Conservation (phyloP, 23 tunicate species). For the Diplosoma virens region DNA sequence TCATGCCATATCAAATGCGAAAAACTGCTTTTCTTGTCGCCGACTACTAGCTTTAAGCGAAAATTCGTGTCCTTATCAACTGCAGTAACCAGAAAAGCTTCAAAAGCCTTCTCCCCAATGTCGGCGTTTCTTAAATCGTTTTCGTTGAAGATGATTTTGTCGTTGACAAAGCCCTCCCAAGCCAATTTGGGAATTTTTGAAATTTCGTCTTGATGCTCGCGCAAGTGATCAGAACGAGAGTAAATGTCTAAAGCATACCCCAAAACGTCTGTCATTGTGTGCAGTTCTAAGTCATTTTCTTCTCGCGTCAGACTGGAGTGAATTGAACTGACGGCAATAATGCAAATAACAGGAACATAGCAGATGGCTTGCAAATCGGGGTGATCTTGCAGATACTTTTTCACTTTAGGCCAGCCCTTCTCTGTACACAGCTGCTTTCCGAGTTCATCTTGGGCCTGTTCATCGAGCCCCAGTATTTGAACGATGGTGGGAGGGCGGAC, state of each 20-base stretch:
- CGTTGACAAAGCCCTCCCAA: background rate
- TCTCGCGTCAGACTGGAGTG: background rate
- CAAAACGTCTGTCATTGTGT: conserved; percentile 1
- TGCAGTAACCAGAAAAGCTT: background rate
- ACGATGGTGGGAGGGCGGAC: conserved; percentile 2
- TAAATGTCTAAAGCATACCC: background rate
- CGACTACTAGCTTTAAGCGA: background rate
- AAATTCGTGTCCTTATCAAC: background rate
- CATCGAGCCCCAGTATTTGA: conserved; percentile 2
- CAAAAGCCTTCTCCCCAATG: background rate
- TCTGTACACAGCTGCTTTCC: conserved; percentile 1
- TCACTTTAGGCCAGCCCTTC: background rate
- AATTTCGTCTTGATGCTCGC: background rate
- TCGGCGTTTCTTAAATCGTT: background rate
- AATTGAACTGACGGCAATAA: conserved; percentile 1
- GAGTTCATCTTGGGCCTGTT: background rate
- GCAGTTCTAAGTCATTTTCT: background rate
- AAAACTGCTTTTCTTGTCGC: conserved; percentile 6
- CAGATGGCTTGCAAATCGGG: conserved; percentile 3
- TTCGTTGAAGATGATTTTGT: conserved; percentile 1
- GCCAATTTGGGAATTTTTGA: background rate
- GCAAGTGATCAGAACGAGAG: background rate
- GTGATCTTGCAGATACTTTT: background rate
- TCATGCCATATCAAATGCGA: conserved; percentile 10
- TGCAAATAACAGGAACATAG: conserved; percentile 7